Evolutionary conservation across 2,888 invertebrate genomes (phyloP), one percentile per base, ranked within the genome.

Genomic region (Boloria selene): DNA sequence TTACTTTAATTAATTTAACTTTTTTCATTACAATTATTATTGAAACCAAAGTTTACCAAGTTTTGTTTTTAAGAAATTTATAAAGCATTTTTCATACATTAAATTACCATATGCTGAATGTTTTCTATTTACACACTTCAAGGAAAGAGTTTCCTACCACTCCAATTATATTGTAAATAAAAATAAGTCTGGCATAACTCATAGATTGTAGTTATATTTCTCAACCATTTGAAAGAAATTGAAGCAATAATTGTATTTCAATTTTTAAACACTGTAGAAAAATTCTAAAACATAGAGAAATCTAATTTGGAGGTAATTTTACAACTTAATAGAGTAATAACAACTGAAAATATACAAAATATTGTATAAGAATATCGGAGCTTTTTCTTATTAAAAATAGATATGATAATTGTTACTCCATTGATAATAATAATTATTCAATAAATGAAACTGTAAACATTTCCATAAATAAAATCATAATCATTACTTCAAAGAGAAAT

Each of bases 151-250:
- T 47, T 50, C 26, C 38, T 31, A 18, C 31, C 47, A 4, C 50
- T 56, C 22, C 45, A 56, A 56, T 45, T n/a, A 56, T 45, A 56
- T 22, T 55, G 56, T 22, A 56, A 56, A 56, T 56, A 56, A n/a
- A 56, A 56, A 56, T 56, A 56, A 26, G 56, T 56, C 22, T 56
- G 45, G 22, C 56, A 56, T 56, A 56, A 44, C 45, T 56, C 13
- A 44, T n/a, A 22, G 22, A 22, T 56, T 45, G 56, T 45, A 45
- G n/a, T 56, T 56, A 22, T 22, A 22, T 56, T 56, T 56, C n/a
- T 56, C 44, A 56, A 56, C 45, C n/a, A 45, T 45, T 56, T 10
- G 22, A 56, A 56, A 56, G 14, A 18, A 18, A n/a, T 22, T 56
- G n/a, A 45, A 22, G 22, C 42, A 18, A 45, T 6, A 31, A 31